phyloP scores from a whole-genome alignment of 1,140 invertebrate genomes.

The Xylocopa sonorina region DNA sequence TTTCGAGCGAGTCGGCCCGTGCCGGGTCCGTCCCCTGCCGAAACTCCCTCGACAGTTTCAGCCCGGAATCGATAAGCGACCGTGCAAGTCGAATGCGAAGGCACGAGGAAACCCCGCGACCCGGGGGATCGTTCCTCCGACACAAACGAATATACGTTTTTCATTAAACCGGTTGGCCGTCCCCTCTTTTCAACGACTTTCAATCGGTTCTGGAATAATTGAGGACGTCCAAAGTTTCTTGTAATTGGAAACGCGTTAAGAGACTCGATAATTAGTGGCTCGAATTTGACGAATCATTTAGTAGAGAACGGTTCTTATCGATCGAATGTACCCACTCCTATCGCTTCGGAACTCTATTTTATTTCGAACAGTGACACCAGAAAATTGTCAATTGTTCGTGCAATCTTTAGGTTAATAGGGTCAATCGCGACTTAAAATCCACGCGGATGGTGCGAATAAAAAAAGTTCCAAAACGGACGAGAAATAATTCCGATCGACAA shows the following conservation, averaged over 20 bases:
- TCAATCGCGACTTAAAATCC: too few species aligned
- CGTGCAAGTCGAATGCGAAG: neutral
- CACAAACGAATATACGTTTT: constrained; percentile 7
- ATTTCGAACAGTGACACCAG: too few species aligned
- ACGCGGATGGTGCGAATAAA: too few species aligned
- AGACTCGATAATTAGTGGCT: neutral
- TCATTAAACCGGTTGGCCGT: neutral
- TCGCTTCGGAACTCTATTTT: too few species aligned
- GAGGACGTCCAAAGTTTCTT: neutral
- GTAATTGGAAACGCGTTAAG: neutral
- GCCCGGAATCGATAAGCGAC: neutral
- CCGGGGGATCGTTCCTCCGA: too few species aligned
- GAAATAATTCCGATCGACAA: neutral
- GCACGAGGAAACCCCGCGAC: neutral
- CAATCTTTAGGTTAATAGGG: too few species aligned
- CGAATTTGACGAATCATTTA: too few species aligned
- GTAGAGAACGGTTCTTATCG: too few species aligned
- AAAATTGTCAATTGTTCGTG: too few species aligned
- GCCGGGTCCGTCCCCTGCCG: neutral
- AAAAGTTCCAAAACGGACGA: too few species aligned
- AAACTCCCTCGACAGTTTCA: constrained; percentile 21
- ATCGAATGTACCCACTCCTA: too few species aligned
- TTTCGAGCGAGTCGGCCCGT: constrained; percentile 2
- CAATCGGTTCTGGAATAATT: constrained; percentile 7
- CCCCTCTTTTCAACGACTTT: constrained; percentile 3